Evolutionary conservation across 2,888 invertebrate genomes (phyloP), one percentile per base, ranked within the genome.

Genomic region (Dolichomitus sp.): DNA sequence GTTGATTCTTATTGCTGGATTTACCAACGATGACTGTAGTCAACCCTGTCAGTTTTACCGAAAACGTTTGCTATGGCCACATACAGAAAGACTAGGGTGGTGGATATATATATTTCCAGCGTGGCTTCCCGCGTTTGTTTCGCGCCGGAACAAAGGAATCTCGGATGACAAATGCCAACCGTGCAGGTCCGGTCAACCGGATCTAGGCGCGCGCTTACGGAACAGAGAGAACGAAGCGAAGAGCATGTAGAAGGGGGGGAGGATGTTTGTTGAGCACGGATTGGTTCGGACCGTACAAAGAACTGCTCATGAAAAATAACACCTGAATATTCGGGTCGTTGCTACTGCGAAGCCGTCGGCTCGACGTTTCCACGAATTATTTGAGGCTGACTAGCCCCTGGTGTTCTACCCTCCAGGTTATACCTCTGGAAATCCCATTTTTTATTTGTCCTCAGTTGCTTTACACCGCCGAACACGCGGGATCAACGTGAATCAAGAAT

Each of bases 151-250:
- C 91, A 91, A 92, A 91, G 89, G 90, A 88, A 90, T 90, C 90
- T 90, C 88, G 87, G 87, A 89, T 91, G 90, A 91, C 89, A 91
- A 91, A 91, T 90, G 89, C 87, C 87, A 88, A 89, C 87, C 87
- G 88, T 84, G 88, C 88, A 86, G 87, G 88, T 27, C 79, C 88
- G 89, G 90, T 90, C 90, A 88, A 89, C 90, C 89, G 91, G 89
- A 90, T 90, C 83, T 85, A 86, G 72, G 84, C 80, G 83, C 77
- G 86, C 80, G 69, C 75, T 84, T 42, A 57, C 76, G 68, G 27
- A 40, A 63, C 48, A 69, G 68, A 54, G 59, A 42, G 52, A 73
- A 50, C 45, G 40, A 57, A 70, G 48, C 17, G 68, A 72, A 66
- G 52, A 70, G 73, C 45, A 57, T 40, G 14, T 17, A 61, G 37